Evolutionary conservation across 2,113 vertebrate genomes (phyloP), one percentile per base, ranked within the genome.

Genomic region (Thalassoma bifasciatum): DNA sequence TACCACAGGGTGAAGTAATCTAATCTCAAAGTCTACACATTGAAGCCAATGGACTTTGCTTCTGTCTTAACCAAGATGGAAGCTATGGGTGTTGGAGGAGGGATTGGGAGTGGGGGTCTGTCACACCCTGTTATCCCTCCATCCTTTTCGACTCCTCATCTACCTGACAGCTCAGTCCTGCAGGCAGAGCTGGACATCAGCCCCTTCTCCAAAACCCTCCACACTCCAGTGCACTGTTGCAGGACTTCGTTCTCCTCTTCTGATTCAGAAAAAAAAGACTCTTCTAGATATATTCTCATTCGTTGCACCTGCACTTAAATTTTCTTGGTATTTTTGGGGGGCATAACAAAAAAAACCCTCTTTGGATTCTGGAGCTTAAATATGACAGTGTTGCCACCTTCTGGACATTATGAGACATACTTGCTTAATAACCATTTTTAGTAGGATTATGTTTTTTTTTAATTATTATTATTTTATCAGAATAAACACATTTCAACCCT

Each of bases 141-240:
- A 46, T 70, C 57, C 66, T 86, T 88, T 30, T 89, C 81, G 74
- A 84, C 67, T 64, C 52, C 82, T 89, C 63, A 92, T 94, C 66
- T 74, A 80, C 82, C 83, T 93, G 94, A 94, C 94, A 94, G 92
- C 70, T 92, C 57, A 19, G 58, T 51, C 64, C 92, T 84, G 69
- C 66, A 75, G 91, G 87, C 79, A 34, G 8, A 71, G 17, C 40
- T 71, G 34, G 63, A 81, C 72, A 37, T 8, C 26, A 58, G 53
- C 61, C 82, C 23, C 46, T 30, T 30, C 30, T 6, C 30, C 6
- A 40, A 12, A 26, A 34, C 37, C 26, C 58, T 53, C 66, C 58
- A 66, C 65, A 83, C 72, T 73, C 36, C 63, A 69, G 50, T 82
- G 69, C 59, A 76, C 66, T 77, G 78, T 76, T 69, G 70, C 30